phyloP scores from a whole-genome alignment of 2,113 vertebrate species.

The Lycaon pictus region DNA sequence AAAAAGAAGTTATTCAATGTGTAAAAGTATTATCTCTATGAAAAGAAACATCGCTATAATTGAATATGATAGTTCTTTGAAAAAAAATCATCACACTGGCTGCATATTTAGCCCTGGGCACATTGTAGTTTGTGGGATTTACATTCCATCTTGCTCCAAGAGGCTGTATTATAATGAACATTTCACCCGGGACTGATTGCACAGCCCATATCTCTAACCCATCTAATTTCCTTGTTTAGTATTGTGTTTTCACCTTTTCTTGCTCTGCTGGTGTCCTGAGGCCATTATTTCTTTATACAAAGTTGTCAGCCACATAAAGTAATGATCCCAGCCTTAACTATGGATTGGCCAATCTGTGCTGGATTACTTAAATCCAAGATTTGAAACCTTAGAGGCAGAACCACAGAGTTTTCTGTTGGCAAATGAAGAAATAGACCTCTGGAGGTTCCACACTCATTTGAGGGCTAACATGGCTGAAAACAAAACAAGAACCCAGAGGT shows the following conservation, averaged over 20 bases:
- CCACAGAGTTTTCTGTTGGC: neutral
- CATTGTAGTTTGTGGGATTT: neutral
- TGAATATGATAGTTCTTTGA: neutral
- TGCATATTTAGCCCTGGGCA: neutral
- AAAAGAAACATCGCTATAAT: constrained; percentile 36
- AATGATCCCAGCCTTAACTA: neutral
- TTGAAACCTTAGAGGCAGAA: neutral
- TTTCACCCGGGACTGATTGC: neutral
- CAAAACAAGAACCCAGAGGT: neutral
- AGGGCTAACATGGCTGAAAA: neutral
- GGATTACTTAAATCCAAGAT: neutral
- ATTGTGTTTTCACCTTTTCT: neutral
- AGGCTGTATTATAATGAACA: neutral
- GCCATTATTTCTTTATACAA: neutral
- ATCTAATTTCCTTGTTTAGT: constrained; percentile 19
- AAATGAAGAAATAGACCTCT: neutral
- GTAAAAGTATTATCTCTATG: neutral
- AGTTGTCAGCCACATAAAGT: neutral
- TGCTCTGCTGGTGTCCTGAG: neutral
- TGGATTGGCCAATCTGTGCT: neutral
- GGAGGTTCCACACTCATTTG: neutral
- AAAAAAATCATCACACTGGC: neutral
- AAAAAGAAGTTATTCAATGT: constrained; percentile 22
- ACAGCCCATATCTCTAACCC: neutral
- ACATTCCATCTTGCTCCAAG: neutral